A percentile compares a stretch with the other conserved stretches of the same genome.
These are phyloP conservation scores for Cheilinus undulatus DNA, from an alignment of 2,113 vertebrate genomes.

Conservation along the genomic window DNA sequence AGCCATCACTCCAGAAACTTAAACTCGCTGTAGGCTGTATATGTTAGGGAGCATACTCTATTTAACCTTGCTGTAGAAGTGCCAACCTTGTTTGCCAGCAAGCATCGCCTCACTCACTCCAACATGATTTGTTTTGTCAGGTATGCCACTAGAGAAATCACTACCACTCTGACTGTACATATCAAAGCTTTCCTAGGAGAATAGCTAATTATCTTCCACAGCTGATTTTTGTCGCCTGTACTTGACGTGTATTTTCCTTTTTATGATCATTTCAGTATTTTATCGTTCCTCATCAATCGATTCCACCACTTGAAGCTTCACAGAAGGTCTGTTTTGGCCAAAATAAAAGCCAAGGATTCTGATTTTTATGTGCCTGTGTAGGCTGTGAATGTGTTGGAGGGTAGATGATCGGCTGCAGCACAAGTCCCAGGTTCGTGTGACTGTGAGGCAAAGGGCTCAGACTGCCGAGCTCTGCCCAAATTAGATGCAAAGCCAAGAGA, in stretches of 20 bases:
- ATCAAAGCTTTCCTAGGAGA: conserved; percentile 62
- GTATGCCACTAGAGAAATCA: conserved; percentile 78
- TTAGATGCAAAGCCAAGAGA: conserved; percentile 54
- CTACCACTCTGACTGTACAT: conserved; percentile 76
- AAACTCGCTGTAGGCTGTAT: conserved; percentile 86
- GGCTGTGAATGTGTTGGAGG: conserved; percentile 57
- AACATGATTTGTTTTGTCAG: conserved; percentile 84
- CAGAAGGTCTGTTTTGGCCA: conserved; percentile 6
- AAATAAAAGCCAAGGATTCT: conserved; percentile 46
- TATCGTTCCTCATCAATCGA: conserved; percentile 40
- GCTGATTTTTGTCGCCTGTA: conserved; percentile 61
- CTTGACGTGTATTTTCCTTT: conserved; percentile 66
- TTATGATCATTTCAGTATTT: conserved; percentile 65
- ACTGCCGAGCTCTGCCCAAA: conserved; percentile 39
- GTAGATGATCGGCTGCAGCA: conserved; percentile 37
- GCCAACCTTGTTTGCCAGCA: conserved; percentile 85
- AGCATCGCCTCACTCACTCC: conserved; percentile 81
- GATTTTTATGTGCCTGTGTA: conserved; percentile 56
- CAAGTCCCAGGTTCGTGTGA: conserved; percentile 45
- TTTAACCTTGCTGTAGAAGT: conserved; percentile 90
- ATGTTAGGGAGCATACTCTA: conserved; percentile 84
- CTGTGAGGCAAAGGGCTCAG: conserved; percentile 57
- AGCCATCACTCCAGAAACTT: conserved; percentile 84
- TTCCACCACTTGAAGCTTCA: conserved; percentile 19
- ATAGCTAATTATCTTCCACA: conserved; percentile 56